Base-by-base conservation (phyloP, 2,797 vertebrate genomes). In the Rhinatrema bivittatum region DNA sequence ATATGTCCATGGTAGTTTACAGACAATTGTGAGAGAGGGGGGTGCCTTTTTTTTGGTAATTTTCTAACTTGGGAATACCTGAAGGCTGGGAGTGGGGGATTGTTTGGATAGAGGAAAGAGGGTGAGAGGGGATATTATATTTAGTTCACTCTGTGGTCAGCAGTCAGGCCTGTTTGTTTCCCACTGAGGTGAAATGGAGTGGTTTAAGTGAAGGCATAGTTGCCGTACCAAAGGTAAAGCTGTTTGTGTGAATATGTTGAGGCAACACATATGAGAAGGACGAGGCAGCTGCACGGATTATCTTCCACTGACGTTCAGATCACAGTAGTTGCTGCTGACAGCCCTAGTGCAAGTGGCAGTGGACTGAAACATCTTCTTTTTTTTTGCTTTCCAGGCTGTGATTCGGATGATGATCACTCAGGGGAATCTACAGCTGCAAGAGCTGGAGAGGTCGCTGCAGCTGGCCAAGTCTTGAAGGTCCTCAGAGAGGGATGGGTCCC, bases 341-440 rank as follows among this genome's bases (percentile, higher is more conserved):
- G 25, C 1, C 10, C 0, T 14, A 3, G 17, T 48, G 25, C 6
- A 14, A 7, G 4, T 3, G 7, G 2, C 12, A 39, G 4, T 27
- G 20, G 7, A 5, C 4, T 1, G 1, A 20, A 1, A 0, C 0
- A 3, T 11, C 4, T 0, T 15, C 8, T 63, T 37, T 32, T 36
- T 12, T 0, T 67, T 39, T 56, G 12, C 36, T 64, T 54, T 50
- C 16, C 40, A 97, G 95, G 91, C 91, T 29, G 71, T 83, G 1
- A 70, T 97, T 58, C 82, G 86, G 31, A 97, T 98, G 93, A 98
- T 98, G 94, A 78, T 97, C 42, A 89, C 85, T 22, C 93, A 97
- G 36, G 95, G 92, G n/a, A 85, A 81, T 29, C 87, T 85, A 62
- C 93, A 98, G n/a, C 85, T 94, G 16, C 80, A 85, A 53, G 89